Percentiles rank a stretch among this genome's conserved stretches.
Conservation (phyloP, 2,888 invertebrate genomes). For the Acleris holmiana region DNA sequence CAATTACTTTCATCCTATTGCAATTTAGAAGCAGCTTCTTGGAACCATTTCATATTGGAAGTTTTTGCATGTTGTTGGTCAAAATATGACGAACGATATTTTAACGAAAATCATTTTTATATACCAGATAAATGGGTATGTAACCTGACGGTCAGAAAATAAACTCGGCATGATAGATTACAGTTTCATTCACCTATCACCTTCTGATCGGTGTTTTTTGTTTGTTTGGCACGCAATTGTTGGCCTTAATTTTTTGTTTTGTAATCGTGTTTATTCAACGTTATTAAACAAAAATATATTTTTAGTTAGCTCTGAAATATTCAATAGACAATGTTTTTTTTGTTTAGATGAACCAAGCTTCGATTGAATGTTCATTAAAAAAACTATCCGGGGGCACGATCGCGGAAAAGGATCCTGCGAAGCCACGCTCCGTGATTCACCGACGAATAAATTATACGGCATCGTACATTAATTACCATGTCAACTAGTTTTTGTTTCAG, state of each 20-base stretch:
- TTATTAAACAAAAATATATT: slow-evolving; percentile 25
- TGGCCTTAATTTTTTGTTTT: slow-evolving; percentile 15
- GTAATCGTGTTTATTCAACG: slow-evolving; percentile 34
- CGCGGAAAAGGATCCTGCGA: slow-evolving; percentile 72
- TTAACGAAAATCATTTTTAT: too few species aligned
- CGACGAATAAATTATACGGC: slow-evolving; percentile 41
- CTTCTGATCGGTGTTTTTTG: neutral
- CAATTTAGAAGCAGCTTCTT: too few species aligned
- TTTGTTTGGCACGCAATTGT: neutral
- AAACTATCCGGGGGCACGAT: slow-evolving; percentile 60
- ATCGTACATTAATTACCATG: slow-evolving; percentile 51
- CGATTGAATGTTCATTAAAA: slow-evolving; percentile 52
- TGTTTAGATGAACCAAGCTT: slow-evolving; percentile 43
- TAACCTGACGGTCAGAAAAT: too few species aligned
- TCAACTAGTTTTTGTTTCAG: slow-evolving; percentile 55
- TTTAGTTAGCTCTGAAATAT: slow-evolving; percentile 16
- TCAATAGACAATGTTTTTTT: slow-evolving; percentile 38
- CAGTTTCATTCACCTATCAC: neutral
- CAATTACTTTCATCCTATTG: slow-evolving; percentile 22
- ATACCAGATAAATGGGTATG: too few species aligned
- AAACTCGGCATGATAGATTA: too few species aligned
- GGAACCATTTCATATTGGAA: too few species aligned
- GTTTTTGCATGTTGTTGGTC: too few species aligned
- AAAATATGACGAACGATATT: too few species aligned
- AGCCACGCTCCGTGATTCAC: slow-evolving; percentile 49